Percentiles rank a stretch among this genome's conserved stretches.
Evolutionary conservation across 1,140 invertebrate species (phyloP).

Genomic region (Pemphigus obesinymphae): DNA sequence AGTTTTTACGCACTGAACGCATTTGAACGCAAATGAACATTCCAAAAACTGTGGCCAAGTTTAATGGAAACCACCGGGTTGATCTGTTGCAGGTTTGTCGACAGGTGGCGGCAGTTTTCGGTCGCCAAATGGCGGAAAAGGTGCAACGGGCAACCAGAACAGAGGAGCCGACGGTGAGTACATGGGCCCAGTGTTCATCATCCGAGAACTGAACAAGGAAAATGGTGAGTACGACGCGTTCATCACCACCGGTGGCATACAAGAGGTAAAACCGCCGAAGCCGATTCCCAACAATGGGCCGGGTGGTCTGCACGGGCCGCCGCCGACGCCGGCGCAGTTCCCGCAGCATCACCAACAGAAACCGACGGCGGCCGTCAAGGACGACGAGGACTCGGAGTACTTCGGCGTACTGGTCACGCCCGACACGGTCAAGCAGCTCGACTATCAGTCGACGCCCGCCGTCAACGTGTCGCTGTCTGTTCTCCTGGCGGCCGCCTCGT

Average conservation of each 20-base stretch:
- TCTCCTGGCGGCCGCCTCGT: neutral
- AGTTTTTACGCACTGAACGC: too few relatives aligned
- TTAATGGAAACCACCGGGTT: neutral
- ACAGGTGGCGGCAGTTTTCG: neutral
- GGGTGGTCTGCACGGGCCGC: neutral
- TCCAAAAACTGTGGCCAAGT: neutral
- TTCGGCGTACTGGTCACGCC: constrained; percentile 38
- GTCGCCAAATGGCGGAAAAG: neutral
- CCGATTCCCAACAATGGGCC: too few relatives aligned
- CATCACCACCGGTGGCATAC: constrained; percentile 39
- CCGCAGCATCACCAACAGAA: neutral
- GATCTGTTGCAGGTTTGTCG: neutral
- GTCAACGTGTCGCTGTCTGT: constrained; percentile 11
- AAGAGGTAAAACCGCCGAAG: neutral
- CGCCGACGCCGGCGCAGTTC: neutral
- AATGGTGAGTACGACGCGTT: constrained; percentile 26
- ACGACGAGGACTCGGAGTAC: constrained; percentile 28
- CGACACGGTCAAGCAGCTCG: constrained; percentile 4
- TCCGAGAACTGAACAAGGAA: constrained; percentile 12
- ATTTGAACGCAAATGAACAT: too few relatives aligned
- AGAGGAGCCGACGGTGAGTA: neutral
- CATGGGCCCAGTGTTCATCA: constrained; percentile 39
- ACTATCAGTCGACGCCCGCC: neutral
- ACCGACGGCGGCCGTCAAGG: neutral
- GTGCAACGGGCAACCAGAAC: neutral